Evolutionary conservation across 2,113 vertebrate species (phyloP).

Genomic region (Pelvicachromis taeniatus): DNA sequence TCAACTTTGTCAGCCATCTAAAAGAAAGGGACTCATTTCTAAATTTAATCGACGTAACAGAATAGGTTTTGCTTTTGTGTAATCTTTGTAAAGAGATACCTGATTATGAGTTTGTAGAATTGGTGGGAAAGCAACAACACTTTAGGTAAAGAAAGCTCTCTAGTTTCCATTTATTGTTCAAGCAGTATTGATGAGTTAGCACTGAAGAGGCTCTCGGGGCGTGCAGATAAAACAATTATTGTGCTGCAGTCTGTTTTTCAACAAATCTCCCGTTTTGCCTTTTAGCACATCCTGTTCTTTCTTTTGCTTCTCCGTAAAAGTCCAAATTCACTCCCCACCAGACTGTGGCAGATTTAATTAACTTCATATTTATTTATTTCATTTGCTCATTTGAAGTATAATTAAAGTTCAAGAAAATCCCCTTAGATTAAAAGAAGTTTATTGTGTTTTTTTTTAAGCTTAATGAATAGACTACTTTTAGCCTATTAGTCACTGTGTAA

Average conservation of each 20-base stretch:
- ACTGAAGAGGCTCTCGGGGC: not conserved
- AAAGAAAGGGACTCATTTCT: not conserved
- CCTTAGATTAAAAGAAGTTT: fast-evolving
- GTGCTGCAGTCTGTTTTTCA: not conserved
- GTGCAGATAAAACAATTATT: not conserved
- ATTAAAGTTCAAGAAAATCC: not conserved
- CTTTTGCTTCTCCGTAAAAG: not conserved
- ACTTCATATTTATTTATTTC: not conserved
- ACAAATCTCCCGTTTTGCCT: not conserved
- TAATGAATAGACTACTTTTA: not conserved
- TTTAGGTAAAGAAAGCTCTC: not conserved
- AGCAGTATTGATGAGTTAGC: not conserved
- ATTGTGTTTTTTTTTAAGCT: not conserved
- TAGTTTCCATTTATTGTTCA: not conserved
- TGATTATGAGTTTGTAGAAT: not conserved
- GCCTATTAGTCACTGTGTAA: not conserved
- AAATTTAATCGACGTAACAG: fast-evolving
- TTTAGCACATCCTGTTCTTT: not conserved
- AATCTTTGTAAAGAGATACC: not conserved
- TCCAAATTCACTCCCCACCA: not conserved
- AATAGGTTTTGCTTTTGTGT: not conserved
- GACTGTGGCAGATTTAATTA: not conserved
- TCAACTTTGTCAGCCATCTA: not conserved
- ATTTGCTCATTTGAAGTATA: not conserved
- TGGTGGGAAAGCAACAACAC: not conserved